phyloP scores from a whole-genome alignment of 2,888 invertebrate genomes.

The Antheraea assamensis region DNA sequence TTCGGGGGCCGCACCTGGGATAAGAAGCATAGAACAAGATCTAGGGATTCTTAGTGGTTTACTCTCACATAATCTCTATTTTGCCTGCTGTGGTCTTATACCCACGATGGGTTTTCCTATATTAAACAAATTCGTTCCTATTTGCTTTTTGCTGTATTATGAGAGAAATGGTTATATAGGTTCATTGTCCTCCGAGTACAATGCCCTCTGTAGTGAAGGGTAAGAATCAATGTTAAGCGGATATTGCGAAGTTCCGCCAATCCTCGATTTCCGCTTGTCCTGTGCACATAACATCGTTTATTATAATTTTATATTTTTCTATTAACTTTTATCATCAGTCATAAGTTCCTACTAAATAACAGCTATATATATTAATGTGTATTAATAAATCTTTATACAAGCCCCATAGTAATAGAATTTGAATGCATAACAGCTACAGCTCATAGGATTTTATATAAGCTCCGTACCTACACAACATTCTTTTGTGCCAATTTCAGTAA shows the following conservation, averaged over 20 bases:
- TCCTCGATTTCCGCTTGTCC: conserved; percentile 68
- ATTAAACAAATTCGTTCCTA: no score
- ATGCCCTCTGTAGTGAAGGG: conserved; percentile 25
- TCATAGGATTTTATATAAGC: background rate
- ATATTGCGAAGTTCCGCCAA: conserved; percentile 66
- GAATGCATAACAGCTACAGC: no score
- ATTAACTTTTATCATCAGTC: background rate
- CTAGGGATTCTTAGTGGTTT: no score
- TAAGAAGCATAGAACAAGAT: no score
- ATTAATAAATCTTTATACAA: no score
- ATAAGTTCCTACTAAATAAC: background rate
- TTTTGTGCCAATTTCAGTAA: no score
- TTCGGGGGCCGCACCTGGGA: no score
- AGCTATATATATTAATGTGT: no score
- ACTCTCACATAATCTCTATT: no score
- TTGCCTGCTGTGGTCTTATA: no score
- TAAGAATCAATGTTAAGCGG: conserved; percentile 56
- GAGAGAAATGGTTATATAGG: background rate
- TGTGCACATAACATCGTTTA: conserved; percentile 55
- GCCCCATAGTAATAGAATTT: no score
- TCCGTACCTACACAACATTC: background rate
- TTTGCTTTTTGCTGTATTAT: background rate
- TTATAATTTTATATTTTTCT: conserved; percentile 10
- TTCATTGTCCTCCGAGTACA: background rate
- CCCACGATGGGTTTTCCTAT: no score